A percentile compares a stretch with the other conserved stretches of the same genome.
Conservation (phyloP, 2,888 invertebrate species). For the Drosophila nr. perissopoda region DNA sequence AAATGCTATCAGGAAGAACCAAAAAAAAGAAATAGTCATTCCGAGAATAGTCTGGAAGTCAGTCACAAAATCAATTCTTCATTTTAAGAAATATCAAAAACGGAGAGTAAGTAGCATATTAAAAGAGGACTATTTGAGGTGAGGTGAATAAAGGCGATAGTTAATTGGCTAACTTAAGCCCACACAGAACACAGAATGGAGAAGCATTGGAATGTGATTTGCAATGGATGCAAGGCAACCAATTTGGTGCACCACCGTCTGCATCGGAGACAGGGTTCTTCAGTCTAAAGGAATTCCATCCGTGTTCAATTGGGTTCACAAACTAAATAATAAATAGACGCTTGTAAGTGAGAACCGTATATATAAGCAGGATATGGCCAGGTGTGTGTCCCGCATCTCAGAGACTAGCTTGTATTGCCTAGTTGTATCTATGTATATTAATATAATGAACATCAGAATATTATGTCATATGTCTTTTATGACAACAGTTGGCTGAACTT, state of each 20-base stretch:
- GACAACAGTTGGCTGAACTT: neutral
- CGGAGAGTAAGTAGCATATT: rapidly evolving
- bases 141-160: no score
- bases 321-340: neutral
- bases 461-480: neutral
- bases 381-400: neutral
- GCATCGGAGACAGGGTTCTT: neutral
- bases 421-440: neutral
- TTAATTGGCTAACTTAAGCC: no score
- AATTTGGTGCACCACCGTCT: conserved; percentile 50
- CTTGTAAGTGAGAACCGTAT: neutral
- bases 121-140: neutral
- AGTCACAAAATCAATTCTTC: neutral
- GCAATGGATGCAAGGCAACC: no score
- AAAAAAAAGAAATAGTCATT: neutral
- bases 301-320: neutral
- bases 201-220: no score
- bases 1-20: neutral
- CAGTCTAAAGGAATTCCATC: neutral
- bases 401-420: neutral
- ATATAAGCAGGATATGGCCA: neutral
- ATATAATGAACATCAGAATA: neutral
- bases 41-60: neutral
- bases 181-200: no score
- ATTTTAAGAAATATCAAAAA: neutral